Percentiles rank a stretch among this genome's conserved stretches.
These are phyloP conservation scores for Pseudonaja textilis DNA, from an alignment of 2,113 vertebrate genomes.

Conservation along the genomic window DNA sequence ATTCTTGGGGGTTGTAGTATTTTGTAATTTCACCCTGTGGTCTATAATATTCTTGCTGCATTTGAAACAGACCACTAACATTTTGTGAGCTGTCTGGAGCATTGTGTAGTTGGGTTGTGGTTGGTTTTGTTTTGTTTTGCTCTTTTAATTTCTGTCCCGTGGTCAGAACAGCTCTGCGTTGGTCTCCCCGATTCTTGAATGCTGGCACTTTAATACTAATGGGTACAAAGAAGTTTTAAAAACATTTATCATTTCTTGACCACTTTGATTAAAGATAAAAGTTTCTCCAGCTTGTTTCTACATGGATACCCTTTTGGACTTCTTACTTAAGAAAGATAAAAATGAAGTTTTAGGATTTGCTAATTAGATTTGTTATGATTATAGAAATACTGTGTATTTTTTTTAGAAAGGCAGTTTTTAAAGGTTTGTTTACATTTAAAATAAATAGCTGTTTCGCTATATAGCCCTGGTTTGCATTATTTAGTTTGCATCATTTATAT, in stretches of 20 bases:
- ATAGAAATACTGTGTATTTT: not conserved
- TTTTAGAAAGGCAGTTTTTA: not conserved
- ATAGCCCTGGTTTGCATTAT: not conserved
- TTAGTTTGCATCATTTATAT: not conserved
- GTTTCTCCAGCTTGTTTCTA: not conserved
- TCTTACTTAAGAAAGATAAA: not conserved
- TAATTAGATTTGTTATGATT: not conserved
- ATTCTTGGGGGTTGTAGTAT: not conserved
- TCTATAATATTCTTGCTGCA: not conserved
- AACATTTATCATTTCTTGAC: not conserved
- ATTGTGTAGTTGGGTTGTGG: not conserved
- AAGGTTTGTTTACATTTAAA: not conserved
- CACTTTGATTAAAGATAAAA: not conserved
- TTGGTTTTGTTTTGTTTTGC: not conserved
- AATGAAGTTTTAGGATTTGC: not conserved
- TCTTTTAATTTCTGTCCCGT: not conserved
- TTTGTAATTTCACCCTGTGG: not conserved
- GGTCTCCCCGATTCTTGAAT: not conserved
- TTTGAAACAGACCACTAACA: not conserved
- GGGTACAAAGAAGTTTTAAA: not conserved
- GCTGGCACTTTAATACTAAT: not conserved
- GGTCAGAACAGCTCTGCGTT: not conserved
- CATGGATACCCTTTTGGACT: not conserved
- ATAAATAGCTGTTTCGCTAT: not conserved
- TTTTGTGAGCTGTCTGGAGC: not conserved